These are phyloP conservation scores for Forbesichthys papilliferus DNA, from an alignment of 2,113 vertebrate species.

Conservation along the genomic window DNA sequence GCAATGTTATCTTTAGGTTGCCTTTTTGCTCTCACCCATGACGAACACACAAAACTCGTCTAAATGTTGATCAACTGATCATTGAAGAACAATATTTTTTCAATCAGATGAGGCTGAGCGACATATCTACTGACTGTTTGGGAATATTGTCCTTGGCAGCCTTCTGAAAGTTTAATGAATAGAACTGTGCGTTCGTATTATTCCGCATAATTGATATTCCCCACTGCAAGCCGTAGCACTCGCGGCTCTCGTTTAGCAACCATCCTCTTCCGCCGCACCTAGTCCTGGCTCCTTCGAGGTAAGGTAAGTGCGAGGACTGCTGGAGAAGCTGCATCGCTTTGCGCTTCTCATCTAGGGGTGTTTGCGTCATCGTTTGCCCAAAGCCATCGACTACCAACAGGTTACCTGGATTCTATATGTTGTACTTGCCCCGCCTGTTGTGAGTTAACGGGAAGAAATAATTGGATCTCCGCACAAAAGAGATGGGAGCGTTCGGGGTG, in stretches of 20 bases:
- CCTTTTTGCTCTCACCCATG: no score
- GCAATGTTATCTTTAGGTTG: no score
- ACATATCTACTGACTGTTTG: neutral
- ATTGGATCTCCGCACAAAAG: conserved; percentile 63
- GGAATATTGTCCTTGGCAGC: conserved; percentile 25
- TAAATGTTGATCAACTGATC: no score
- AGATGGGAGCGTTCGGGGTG: conserved; percentile 85
- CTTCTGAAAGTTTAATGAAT: conserved; percentile 77
- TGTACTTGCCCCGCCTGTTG: conserved; percentile 8
- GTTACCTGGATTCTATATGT: conserved; percentile 53
- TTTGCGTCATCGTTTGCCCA: neutral
- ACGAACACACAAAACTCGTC: no score
- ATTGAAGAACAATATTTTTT: no score
- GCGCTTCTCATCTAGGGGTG: conserved; percentile 1
- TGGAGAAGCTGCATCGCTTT: conserved; percentile 33
- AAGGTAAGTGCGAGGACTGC: neutral
- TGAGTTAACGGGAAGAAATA: conserved; percentile 32
- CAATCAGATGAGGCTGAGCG: no score
- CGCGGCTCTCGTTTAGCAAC: conserved; percentile 14
- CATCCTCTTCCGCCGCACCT: conserved; percentile 66
- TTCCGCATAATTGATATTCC: conserved; percentile 73
- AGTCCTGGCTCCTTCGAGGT: conserved; percentile 39
- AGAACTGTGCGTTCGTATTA: conserved; percentile 66
- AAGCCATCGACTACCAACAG: conserved; percentile 16
- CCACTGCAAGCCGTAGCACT: conserved; percentile 63